These are phyloP conservation scores for Eupithecia inturbata DNA, from an alignment of 2,888 invertebrate genomes.

Conservation along the genomic window DNA sequence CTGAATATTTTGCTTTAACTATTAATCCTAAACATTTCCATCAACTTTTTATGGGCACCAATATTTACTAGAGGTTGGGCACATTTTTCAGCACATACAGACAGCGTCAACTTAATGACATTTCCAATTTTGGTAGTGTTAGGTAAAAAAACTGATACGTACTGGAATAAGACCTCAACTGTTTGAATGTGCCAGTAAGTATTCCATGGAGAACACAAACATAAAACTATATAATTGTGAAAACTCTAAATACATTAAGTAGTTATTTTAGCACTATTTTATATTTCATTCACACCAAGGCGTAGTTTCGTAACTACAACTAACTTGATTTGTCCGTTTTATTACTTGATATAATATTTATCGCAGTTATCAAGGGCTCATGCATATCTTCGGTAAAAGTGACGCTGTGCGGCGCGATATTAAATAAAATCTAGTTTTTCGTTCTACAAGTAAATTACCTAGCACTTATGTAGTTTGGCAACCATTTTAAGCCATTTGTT, in stretches of 20 bases:
- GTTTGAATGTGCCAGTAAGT: neutral
- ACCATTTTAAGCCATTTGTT: neutral
- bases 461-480: neutral
- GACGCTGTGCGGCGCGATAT: neutral
- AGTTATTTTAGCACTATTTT: slow-evolving; percentile 25
- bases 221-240: slow-evolving; percentile 30
- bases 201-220: slow-evolving; percentile 7
- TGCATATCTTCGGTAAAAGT: neutral
- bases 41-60: slow-evolving; percentile 1
- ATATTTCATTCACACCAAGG: slow-evolving; percentile 33
- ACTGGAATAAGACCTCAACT: neutral
- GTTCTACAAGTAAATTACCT: neutral
- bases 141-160: neutral
- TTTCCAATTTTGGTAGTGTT: neutral
- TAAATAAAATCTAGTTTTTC: neutral
- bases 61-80: neutral
- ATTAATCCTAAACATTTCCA: slow-evolving; percentile 32
- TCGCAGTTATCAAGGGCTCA: neutral
- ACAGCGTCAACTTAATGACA: neutral
- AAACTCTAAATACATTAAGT: slow-evolving; percentile 34
- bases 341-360: neutral
- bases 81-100: neutral
- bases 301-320: slow-evolving; percentile 26
- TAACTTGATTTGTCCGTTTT: slow-evolving; percentile 14
- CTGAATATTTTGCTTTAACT: slow-evolving; percentile 30